Conservation (phyloP, 2,797 vertebrate genomes). For the Siniperca scherzeri region DNA sequence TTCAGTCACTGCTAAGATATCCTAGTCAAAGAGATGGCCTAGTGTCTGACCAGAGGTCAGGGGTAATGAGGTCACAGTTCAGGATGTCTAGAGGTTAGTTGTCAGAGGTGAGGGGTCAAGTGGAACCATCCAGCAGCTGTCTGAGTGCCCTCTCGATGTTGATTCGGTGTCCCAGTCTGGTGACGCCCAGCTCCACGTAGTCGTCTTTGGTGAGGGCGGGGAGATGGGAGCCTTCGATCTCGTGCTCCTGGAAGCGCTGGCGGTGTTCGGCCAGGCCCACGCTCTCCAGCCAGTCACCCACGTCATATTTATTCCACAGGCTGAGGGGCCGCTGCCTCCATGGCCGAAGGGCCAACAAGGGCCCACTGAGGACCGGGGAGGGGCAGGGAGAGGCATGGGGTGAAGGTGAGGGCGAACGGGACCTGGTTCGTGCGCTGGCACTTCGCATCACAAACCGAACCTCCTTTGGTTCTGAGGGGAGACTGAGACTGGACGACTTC, state of each 20-base stretch:
- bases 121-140: constrained; percentile 93
- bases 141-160: constrained; percentile 98
- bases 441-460: constrained; percentile 98
- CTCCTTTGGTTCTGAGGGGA: constrained; percentile 97
- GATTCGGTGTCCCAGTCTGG: constrained; percentile 97
- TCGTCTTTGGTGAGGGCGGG: constrained; percentile 98
- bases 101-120: constrained; percentile 67
- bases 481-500: constrained; percentile 98
- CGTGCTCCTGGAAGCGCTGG: constrained; percentile 96
- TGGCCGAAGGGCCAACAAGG: constrained; percentile 91
- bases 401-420: constrained; percentile 88
- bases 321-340: constrained; percentile 97
- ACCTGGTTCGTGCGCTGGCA: constrained; percentile 94
- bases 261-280: constrained; percentile 97
- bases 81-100: constrained; percentile 64
- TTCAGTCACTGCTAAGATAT: constrained; percentile 61
- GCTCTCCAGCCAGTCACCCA: constrained; percentile 99
- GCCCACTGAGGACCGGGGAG: constrained; percentile 88
- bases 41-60: constrained; percentile 61
- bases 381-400: constrained; percentile 88
- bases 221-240: constrained; percentile 98
- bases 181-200: constrained; percentile 97
- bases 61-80: constrained; percentile 69
- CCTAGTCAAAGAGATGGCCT: constrained; percentile 61
- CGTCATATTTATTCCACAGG: constrained; percentile 98